Evolutionary conservation across 2,797 vertebrate genomes (phyloP).

Genomic region (Emydoidea blandingii): DNA sequence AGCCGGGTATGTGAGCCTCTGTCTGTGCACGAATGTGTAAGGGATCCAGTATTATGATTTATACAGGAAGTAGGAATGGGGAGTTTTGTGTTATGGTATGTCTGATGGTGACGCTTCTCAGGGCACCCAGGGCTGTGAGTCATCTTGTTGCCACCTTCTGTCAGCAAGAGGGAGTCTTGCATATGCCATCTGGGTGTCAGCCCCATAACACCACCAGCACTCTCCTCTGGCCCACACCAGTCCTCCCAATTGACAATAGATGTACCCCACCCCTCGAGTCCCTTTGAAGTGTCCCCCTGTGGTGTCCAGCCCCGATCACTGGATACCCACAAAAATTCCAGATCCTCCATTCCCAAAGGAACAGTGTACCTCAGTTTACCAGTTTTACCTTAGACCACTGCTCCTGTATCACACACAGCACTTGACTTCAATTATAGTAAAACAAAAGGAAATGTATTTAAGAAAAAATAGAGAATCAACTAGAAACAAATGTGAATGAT

Average conservation of each 20-base stretch:
- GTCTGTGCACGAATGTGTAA: rapidly evolving
- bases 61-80: not conserved
- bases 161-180: too few relatives aligned
- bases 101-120: not conserved
- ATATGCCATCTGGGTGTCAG: not conserved
- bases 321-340: not conserved
- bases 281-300: not conserved
- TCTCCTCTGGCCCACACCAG: not conserved
- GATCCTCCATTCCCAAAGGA: not conserved
- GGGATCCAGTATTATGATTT: not conserved
- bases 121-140: not conserved
- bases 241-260: not conserved
- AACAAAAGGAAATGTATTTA: not conserved
- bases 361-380: not conserved
- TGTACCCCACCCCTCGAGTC: not conserved
- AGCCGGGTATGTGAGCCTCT: not conserved
- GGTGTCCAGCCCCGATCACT: not conserved
- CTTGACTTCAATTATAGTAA: not conserved
- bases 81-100: not conserved
- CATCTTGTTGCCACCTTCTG: not conserved
- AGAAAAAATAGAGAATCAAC: not conserved
- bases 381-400: not conserved
- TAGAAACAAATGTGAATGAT: not conserved
- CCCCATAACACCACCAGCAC: not conserved
- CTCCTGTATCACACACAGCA: not conserved